A percentile compares a stretch with the other conserved stretches of the same genome.
phyloP scores from a whole-genome alignment of 2,797 vertebrate genomes.

The Margarornis squamiger region DNA sequence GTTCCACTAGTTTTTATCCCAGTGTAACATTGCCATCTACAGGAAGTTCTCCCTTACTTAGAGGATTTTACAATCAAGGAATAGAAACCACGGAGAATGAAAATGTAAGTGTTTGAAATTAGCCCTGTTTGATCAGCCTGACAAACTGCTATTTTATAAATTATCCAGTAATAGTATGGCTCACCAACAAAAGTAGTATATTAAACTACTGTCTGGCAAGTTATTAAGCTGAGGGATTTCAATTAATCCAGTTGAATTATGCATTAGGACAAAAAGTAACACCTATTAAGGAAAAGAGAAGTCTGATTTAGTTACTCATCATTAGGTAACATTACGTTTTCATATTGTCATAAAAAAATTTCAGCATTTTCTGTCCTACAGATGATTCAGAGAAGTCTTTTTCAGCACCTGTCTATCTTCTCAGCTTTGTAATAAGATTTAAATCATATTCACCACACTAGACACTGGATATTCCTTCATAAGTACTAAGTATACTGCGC shows the following conservation, averaged over 20 bases:
- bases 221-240: background rate
- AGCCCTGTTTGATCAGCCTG: slow-evolving; percentile 57
- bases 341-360: background rate
- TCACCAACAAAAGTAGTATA: slow-evolving; percentile 42
- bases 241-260: background rate
- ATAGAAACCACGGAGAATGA: slow-evolving; percentile 36
- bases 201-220: slow-evolving; percentile 9
- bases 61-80: slow-evolving; percentile 10
- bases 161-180: slow-evolving; percentile 20
- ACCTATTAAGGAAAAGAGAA: background rate
- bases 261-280: background rate
- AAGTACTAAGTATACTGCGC: background rate
- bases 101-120: slow-evolving; percentile 57
- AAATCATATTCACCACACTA: background rate
- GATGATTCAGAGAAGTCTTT: background rate
- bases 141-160: slow-evolving; percentile 58
- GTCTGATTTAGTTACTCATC: background rate
- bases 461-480: background rate
- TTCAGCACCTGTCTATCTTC: background rate
- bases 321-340: background rate
- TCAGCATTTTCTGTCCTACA: background rate
- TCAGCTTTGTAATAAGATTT: background rate
- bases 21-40: slow-evolving; percentile 81
- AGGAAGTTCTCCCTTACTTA: slow-evolving; percentile 42
- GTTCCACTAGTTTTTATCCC: background rate